A percentile compares a stretch with the other conserved stretches of the same genome.
phyloP scores from a whole-genome alignment of 2,113 vertebrate species.

The Gavia stellata region DNA sequence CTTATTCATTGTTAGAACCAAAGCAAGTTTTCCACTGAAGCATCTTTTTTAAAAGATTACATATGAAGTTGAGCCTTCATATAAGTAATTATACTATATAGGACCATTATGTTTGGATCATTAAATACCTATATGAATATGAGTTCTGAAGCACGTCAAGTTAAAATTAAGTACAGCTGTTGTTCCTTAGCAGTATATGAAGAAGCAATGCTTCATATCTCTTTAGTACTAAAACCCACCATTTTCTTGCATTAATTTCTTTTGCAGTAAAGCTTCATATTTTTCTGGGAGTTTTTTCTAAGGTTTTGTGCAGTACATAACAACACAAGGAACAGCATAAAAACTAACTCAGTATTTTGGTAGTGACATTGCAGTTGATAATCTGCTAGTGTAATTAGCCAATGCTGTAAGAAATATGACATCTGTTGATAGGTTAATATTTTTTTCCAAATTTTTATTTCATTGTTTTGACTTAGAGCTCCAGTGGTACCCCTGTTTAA shows the following conservation, averaged over 20 bases:
- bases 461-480: not conserved
- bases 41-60: constrained; percentile 66
- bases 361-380: constrained; percentile 2
- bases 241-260: constrained; percentile 66
- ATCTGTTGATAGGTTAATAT: not conserved
- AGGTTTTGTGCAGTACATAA: constrained; percentile 39
- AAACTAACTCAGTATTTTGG: not conserved
- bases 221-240: constrained; percentile 48
- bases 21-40: constrained; percentile 61
- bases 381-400: constrained; percentile 17
- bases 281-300: constrained; percentile 10
- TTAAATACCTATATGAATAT: constrained; percentile 73
- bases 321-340: constrained; percentile 3
- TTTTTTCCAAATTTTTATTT: constrained; percentile 28
- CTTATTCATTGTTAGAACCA: constrained; percentile 61
- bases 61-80: constrained; percentile 69
- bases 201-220: constrained; percentile 60
- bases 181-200: constrained; percentile 64
- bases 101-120: constrained; percentile 79
- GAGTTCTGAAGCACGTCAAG: constrained; percentile 69
- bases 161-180: constrained; percentile 72
- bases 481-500: not conserved
- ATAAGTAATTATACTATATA: constrained; percentile 76
- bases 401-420: not conserved
- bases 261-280: constrained; percentile 60